Evolutionary conservation across 2,113 vertebrate species (phyloP).

Genomic region (Haemorhous mexicanus): DNA sequence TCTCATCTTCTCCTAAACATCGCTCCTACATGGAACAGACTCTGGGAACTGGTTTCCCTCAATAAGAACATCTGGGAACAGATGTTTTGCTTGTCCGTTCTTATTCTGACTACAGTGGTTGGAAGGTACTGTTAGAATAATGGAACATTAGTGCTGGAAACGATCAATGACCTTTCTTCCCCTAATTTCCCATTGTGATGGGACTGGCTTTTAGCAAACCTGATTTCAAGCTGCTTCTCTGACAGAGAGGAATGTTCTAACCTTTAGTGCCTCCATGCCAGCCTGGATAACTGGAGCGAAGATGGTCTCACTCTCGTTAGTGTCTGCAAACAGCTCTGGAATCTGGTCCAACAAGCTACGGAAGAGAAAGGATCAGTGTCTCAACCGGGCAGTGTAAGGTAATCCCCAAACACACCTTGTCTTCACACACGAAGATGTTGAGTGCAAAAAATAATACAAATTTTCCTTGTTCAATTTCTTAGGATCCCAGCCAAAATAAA

Average conservation of each 20-base stretch:
- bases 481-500: not conserved
- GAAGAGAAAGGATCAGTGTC: not conserved
- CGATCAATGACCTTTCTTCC: not conserved
- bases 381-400: not conserved
- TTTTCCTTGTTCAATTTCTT: not conserved
- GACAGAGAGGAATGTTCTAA: constrained; percentile 55
- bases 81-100: not conserved
- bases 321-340: constrained; percentile 94
- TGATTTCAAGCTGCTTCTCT: not conserved
- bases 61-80: not conserved
- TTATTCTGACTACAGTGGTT: not conserved
- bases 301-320: constrained; percentile 90
- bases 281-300: constrained; percentile 92
- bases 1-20: not conserved
- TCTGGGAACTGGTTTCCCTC: not conserved
- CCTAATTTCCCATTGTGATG: not conserved
- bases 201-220: not conserved
- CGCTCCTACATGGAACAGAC: not conserved
- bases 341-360: constrained; percentile 91
- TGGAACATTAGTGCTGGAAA: not conserved
- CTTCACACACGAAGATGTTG: not conserved
- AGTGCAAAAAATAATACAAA: not conserved
- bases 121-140: not conserved
- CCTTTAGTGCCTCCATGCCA: constrained; percentile 94
- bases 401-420: not conserved